Evolutionary conservation across 2,888 invertebrate genomes (phyloP).

Genomic region (Caenorhabditis sp.): DNA sequence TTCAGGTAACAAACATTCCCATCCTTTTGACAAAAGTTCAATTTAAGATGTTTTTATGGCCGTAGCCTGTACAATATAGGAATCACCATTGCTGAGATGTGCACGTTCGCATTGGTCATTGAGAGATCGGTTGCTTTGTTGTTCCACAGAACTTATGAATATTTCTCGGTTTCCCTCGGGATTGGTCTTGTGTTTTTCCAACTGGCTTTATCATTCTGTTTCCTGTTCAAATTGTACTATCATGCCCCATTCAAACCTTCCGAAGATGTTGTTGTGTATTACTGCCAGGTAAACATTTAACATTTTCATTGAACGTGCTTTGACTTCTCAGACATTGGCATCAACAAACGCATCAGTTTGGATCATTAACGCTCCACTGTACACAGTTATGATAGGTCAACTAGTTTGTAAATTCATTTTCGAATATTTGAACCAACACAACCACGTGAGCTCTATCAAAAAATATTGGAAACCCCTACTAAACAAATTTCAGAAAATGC

Average conservation of each 20-base stretch:
- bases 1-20: slow-evolving; percentile 12
- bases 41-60: slow-evolving; percentile 12
- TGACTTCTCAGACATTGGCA: slow-evolving; percentile 23
- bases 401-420: slow-evolving; percentile 21
- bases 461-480: neutral
- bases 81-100: slow-evolving; percentile 23
- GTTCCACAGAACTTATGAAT: slow-evolving; percentile 19
- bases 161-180: slow-evolving; percentile 16
- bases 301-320: too few species aligned
- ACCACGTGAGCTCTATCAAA: slow-evolving; percentile 12
- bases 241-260: slow-evolving; percentile 28
- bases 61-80: slow-evolving; percentile 34
- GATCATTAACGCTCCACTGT: slow-evolving; percentile 34
- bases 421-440: slow-evolving; percentile 15
- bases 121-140: slow-evolving; percentile 21
- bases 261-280: slow-evolving; percentile 18
- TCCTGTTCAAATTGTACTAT: slow-evolving; percentile 35
- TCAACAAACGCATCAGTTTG: slow-evolving; percentile 32
- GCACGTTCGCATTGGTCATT: slow-evolving; percentile 17
- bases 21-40: neutral
- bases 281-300: slow-evolving; percentile 14
- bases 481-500: slow-evolving; percentile 6
- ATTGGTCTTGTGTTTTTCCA: slow-evolving; percentile 18
- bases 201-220: slow-evolving; percentile 23
- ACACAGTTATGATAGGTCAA: slow-evolving; percentile 24